Percentiles rank a stretch among this genome's conserved stretches.
Evolutionary conservation across 2,113 vertebrate species (phyloP).

Genomic region (Gasterosteus aculeatus): DNA sequence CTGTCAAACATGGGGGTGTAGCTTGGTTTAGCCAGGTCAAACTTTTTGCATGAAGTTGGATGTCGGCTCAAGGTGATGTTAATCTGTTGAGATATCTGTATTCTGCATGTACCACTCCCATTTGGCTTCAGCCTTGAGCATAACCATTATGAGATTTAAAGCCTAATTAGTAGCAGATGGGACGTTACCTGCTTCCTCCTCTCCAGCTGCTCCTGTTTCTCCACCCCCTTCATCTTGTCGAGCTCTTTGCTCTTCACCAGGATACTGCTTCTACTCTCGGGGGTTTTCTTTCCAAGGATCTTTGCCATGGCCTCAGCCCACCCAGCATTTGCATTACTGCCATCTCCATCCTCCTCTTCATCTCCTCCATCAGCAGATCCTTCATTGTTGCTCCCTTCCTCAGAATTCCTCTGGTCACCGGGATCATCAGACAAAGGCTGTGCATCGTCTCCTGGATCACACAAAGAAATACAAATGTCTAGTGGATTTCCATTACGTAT

Average conservation of each 20-base stretch:
- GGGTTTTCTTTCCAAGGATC: slow-evolving; percentile 87
- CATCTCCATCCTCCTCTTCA: slow-evolving; percentile 11
- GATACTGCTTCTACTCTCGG: slow-evolving; percentile 81
- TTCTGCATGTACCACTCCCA: too few species aligned
- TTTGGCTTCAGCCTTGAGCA: not conserved
- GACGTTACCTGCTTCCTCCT: slow-evolving; percentile 84
- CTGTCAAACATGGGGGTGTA: too few species aligned
- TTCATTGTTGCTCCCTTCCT: slow-evolving; percentile 1
- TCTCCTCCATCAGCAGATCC: slow-evolving; percentile 15
- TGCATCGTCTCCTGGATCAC: not conserved
- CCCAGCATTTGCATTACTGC: slow-evolving; percentile 75
- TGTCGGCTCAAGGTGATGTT: too few species aligned
- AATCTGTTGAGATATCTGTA: too few species aligned
- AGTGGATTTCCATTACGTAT: not conserved
- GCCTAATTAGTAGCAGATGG: not conserved
- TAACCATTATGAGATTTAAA: not conserved
- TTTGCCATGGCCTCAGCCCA: slow-evolving; percentile 98
- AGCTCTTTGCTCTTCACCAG: slow-evolving; percentile 88
- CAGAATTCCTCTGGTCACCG: slow-evolving; percentile 24
- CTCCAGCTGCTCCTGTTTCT: slow-evolving; percentile 82
- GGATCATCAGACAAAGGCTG: slow-evolving; percentile 22
- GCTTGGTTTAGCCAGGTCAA: too few species aligned
- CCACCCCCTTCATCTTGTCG: slow-evolving; percentile 84
- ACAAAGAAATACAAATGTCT: not conserved
- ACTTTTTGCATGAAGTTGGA: too few species aligned